Percentiles rank a stretch among this genome's conserved stretches.
phyloP scores from a whole-genome alignment of 2,888 invertebrate genomes.

The Uloborus plumipes region DNA sequence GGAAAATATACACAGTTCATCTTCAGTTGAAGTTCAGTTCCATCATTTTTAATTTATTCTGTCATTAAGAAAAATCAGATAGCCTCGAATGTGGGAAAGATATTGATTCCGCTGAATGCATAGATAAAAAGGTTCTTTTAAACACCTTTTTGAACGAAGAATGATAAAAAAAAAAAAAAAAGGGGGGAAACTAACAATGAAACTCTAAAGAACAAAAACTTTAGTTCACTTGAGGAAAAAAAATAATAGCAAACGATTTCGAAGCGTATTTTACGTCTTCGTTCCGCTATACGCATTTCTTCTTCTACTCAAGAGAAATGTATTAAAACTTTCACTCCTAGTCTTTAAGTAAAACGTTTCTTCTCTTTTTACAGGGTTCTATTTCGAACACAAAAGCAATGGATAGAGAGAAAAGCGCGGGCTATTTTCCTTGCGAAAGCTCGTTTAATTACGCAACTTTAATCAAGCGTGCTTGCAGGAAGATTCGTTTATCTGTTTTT shows the following conservation, averaged over 20 bases:
- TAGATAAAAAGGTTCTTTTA: constrained; percentile 42
- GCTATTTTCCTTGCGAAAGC: constrained; percentile 51
- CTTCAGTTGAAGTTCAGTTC: not conserved
- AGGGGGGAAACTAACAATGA: constrained; percentile 48
- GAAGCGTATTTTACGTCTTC: constrained; percentile 61
- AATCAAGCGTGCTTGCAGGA: constrained; percentile 53
- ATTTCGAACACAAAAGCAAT: constrained; percentile 39
- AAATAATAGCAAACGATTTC: constrained; percentile 54
- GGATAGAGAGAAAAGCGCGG: constrained; percentile 48
- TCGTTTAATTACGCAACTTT: constrained; percentile 63
- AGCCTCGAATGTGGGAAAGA: constrained; percentile 49
- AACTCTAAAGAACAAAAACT: constrained; percentile 44
- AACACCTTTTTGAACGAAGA: constrained; percentile 43
- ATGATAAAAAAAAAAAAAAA: constrained; percentile 24
- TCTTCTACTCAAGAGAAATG: constrained; percentile 50
- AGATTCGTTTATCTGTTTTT: constrained; percentile 60
- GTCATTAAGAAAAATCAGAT: constrained; percentile 63
- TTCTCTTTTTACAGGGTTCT: constrained; percentile 16
- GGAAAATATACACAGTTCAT: too few species aligned
- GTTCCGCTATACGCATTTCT: constrained; percentile 55
- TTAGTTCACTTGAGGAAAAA: constrained; percentile 14
- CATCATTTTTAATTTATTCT: constrained; percentile 64
- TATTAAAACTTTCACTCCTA: constrained; percentile 64
- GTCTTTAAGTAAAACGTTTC: constrained; percentile 60
- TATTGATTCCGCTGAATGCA: constrained; percentile 21